phyloP scores from a whole-genome alignment of 2,888 invertebrate species.

The Cheiracanthium punctorium region DNA sequence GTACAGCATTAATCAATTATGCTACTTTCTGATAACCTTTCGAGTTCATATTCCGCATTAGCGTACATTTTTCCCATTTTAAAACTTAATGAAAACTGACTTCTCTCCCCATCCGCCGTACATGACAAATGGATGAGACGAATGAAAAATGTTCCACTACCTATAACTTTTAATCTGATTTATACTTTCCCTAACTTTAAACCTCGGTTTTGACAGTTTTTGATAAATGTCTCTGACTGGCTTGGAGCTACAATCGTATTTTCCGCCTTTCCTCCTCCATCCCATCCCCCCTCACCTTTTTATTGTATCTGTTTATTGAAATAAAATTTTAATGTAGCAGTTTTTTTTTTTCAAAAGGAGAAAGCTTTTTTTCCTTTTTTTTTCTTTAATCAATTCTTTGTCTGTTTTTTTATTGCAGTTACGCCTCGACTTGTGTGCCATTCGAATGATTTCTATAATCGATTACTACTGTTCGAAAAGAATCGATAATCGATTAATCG shows the following conservation, averaged over 20 bases:
- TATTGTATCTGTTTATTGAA: background rate
- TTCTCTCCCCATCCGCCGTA: background rate
- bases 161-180: background rate
- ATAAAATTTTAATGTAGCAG: background rate
- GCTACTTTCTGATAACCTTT: background rate
- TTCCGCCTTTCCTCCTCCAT: background rate
- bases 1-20: too few species aligned
- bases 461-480: too few species aligned
- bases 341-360: background rate
- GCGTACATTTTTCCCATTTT: background rate
- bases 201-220: background rate
- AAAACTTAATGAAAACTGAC: background rate
- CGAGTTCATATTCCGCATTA: background rate
- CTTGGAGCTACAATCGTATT: background rate
- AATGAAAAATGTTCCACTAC: background rate
- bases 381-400: background rate
- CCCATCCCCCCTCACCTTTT: background rate
- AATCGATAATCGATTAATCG: too few species aligned
- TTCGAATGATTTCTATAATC: too few species aligned
- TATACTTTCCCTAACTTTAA: background rate
- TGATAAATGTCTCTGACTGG: background rate
- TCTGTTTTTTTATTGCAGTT: too few species aligned
- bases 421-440: too few species aligned
- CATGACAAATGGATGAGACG: background rate
- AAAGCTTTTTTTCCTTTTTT: background rate